Evolutionary conservation across 2,797 vertebrate genomes (phyloP), one percentile per base, ranked within the genome.

Genomic region (Argyrosomus regius): DNA sequence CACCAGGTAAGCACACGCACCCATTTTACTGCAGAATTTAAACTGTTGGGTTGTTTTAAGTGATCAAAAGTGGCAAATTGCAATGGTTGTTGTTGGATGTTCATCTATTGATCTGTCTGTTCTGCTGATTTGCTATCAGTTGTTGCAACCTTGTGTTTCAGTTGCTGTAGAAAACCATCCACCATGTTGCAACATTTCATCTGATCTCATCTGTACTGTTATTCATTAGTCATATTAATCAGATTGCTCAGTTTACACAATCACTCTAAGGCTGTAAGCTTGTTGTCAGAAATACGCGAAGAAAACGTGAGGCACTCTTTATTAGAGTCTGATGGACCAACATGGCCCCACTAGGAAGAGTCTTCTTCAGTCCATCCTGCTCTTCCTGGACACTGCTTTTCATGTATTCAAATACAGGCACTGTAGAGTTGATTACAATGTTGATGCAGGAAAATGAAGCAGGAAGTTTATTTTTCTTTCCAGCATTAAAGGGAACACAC

Each of bases 1-100:
- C 18, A 85, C 80, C 52, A 96, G 93, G 93, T 75, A 6, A n/a
- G 24, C 10, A 59, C 28, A 54, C 41, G 68, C 28, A 39, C 59
- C n/a, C 48, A 22, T 39, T 39, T 39, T 39, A 39, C 35, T 9
- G 35, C 35, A 39, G 35, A 39, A 39, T 39, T 39, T 9, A 39
- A 39, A 9, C 10, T 2, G 5, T 16, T 14, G 13, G 13, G 58
- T 54, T 56, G 6, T 72, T 72, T 12, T 9, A 13, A 31, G 6
- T 41, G 11, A 18, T 56, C 63, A 45, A 56, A 35, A 66, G 28
- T 49, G 12, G 52, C 16, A 26, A 26, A 20, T 49, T 39, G 8
- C 35, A 9, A 39, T 3, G 35, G 35, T 39, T 9, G 35, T 9
- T 9, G 35, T 39, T 39, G 35, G 35, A 39, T 22, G 58, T 60